Evolutionary conservation across 2,888 invertebrate species (phyloP), one percentile per base, ranked within the genome.

Genomic region (Diaphora mendica): DNA sequence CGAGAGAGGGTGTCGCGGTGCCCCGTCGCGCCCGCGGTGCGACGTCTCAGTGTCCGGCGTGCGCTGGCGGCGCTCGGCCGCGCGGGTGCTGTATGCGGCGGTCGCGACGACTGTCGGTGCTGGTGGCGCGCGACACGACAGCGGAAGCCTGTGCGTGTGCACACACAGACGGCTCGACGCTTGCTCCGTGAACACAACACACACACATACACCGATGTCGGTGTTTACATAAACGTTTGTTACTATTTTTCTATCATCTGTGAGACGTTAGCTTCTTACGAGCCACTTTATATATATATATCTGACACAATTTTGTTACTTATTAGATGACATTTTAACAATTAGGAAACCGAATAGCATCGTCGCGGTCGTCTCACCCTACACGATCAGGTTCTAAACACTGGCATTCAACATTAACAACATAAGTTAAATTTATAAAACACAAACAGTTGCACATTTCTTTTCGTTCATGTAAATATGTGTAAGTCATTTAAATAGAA

Each of bases 181-280:
- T 88, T 85, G 88, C 85, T 84, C 85, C 86, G 89, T 89, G 89
- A 89, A 85, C 84, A 87, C 87, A 84, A 88, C 84, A 88, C 87
- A 87, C 86, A 75, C 79, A 75, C 72, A 78, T 77, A 81, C 79
- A 85, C 82, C 80, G 74, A 80, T 76, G 79, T 74, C 74, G 80
- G 80, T 82, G 82, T 77, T 80, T 79, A 78, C 66, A 68, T 71
- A 78, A 77, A 73, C 79, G 78, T 80, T 79, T 74, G 81, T 75
- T 84, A 85, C 86, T 90, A 89, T 90, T 90, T 90, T 89, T 90
- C 89, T 90, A 90, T 90, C 88, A 89, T 90, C 89, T 83, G 77
- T 83, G 83, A 79, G 77, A 82, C 76, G 77, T 77, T 79, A 75
- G 76, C 78, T 80, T 79, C 77, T 72, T 75, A 76, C 78, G 80